A percentile compares a stretch with the other conserved stretches of the same genome.
Conservation (phyloP, 2,113 vertebrate genomes). For the Pelecanoides urinatrix region DNA sequence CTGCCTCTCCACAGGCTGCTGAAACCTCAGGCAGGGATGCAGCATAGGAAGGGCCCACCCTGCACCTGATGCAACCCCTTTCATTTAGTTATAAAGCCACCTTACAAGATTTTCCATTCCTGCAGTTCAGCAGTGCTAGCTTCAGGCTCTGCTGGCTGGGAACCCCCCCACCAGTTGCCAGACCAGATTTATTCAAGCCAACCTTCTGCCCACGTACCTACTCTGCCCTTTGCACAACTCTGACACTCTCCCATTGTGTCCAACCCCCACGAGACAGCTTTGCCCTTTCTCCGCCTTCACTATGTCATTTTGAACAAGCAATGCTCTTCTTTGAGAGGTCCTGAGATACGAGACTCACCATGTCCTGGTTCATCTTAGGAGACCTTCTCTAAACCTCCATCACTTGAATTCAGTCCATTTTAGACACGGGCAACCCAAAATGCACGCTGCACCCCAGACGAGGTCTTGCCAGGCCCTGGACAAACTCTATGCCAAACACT, state of each 20-base stretch:
- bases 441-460: rapidly evolving
- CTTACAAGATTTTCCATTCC: neutral
- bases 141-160: neutral
- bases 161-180: neutral
- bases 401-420: neutral
- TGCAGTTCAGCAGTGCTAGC: neutral
- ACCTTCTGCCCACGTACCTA: neutral
- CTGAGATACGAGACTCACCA: rapidly evolving
- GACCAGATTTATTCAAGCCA: neutral
- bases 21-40: neutral
- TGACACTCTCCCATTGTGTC: neutral
- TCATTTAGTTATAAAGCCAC: neutral
- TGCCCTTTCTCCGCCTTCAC: neutral
- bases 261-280: neutral
- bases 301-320: neutral
- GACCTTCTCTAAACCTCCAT: neutral
- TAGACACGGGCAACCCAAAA: neutral
- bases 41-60: neutral
- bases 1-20: neutral
- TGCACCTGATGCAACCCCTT: neutral
- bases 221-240: neutral
- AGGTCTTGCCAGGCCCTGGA: neutral
- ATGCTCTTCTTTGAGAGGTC: neutral
- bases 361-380: neutral
- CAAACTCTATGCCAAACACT: neutral